Base-by-base conservation (phyloP, 2,797 vertebrate species). In the Zalophus californianus region DNA sequence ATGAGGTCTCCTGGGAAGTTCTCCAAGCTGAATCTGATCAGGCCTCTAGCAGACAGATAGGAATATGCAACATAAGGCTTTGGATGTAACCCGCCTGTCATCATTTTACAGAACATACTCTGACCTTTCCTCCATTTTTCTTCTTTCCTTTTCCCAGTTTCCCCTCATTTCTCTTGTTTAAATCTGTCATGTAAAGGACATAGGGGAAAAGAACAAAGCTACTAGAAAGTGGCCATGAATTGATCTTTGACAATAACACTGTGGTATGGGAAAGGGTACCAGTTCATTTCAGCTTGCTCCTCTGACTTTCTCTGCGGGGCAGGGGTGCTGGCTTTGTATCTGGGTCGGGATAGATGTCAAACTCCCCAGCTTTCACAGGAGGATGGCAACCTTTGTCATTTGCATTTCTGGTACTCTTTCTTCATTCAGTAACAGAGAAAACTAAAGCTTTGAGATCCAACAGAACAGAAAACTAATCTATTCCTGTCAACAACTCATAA, bases 381-480 rank as follows among this genome's bases (percentile, higher is more conserved):
- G 77, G 86, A 75, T n/a, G 27, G 20, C 68, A 44, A 27, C 15
- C 38, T 78, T 32, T 35, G 41, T 38, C 38, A 29, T 25, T 35
- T 38, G 41, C 3, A 72, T 83, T 72, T 62, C 90, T 93, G 77
- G 27, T 64, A 58, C 35, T 90, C 70, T 50, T 85, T 75, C 44
- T 92, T 88, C 60, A 89, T 68, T 93, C 13, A 86, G 62, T 78
- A 94, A 54, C 23, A 96, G 54, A 86, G 38, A 83, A 91, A 60
- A 94, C 7, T 32, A 48, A 85, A 79, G 41, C 44, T 29, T 90
- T 75, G 23, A 92, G 60, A 86, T 83, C 41, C 41, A 56, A 50
- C 13, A 52, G 54, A 73, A 95, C 18, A 92, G 73, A 90, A 93
- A 79, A 60, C 4, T 2, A 91, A 80, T 80, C 82, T 70, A 54